Evolutionary conservation across 2,797 vertebrate species (phyloP).

Genomic region (Typhlichthys eigenmanni): DNA sequence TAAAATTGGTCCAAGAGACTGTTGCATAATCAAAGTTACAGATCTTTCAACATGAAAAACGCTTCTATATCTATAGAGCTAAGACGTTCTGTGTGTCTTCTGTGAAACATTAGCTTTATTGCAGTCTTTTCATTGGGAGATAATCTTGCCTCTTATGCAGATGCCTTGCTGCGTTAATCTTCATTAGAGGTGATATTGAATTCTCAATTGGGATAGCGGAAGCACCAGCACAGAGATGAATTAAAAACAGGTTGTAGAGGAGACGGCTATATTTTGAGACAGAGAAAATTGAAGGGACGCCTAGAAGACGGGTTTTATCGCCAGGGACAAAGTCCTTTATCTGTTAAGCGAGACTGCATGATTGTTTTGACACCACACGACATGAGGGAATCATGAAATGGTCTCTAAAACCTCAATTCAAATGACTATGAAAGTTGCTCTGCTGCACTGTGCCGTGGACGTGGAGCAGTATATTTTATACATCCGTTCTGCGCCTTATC

Average conservation of each 20-base stretch:
- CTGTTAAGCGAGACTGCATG: slow-evolving; percentile 42
- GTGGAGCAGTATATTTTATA: too few relatives aligned
- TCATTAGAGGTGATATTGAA: slow-evolving; percentile 60
- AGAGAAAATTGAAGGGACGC: slow-evolving; percentile 53
- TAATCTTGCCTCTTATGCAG: slow-evolving; percentile 47
- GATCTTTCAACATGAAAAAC: slow-evolving; percentile 28
- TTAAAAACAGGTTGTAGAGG: slow-evolving; percentile 11
- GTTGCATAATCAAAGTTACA: slow-evolving; percentile 40
- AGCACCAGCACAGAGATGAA: neutral
- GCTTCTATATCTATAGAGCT: slow-evolving; percentile 18
- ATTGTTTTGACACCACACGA: slow-evolving; percentile 54
- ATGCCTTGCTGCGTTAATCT: slow-evolving; percentile 54
- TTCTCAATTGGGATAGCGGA: slow-evolving; percentile 10
- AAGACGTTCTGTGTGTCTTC: slow-evolving; percentile 31
- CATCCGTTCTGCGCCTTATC: neutral
- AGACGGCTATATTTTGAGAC: slow-evolving; percentile 46
- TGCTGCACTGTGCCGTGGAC: slow-evolving; percentile 23
- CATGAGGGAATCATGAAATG: slow-evolving; percentile 38
- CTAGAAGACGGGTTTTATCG: slow-evolving; percentile 43
- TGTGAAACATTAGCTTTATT: slow-evolving; percentile 47
- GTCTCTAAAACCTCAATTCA: slow-evolving; percentile 20
- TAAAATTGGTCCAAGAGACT: slow-evolving; percentile 17
- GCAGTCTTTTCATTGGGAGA: slow-evolving; percentile 44
- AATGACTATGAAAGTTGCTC: slow-evolving; percentile 5
- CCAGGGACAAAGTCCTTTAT: slow-evolving; percentile 54